phyloP scores from a whole-genome alignment of 1,140 invertebrate species.

The Phthorimaea operculella region DNA sequence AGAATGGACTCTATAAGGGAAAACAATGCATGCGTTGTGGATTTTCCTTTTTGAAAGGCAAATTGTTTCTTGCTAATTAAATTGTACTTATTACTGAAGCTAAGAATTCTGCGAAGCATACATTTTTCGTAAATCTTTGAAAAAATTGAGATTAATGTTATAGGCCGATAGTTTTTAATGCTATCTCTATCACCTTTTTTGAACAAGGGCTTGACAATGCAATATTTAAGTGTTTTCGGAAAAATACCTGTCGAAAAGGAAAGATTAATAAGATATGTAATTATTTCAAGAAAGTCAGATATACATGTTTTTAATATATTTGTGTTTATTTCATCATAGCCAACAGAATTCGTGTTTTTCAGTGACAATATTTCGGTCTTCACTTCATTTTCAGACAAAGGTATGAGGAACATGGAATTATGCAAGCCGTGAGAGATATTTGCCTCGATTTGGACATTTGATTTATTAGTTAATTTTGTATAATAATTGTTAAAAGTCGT shows the following conservation, averaged over 20 bases:
- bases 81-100: conserved; percentile 4
- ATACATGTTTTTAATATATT: neutral
- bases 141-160: conserved; percentile 1
- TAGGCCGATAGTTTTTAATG: conserved; percentile 7
- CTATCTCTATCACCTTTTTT: conserved; percentile 4
- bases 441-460: neutral
- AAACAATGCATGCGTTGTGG: too few species aligned
- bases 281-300: neutral
- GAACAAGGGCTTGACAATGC: conserved; percentile 1
- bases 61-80: conserved; percentile 4
- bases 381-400: conserved; percentile 1
- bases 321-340: conserved; percentile 6
- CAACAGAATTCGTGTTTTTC: conserved; percentile 6
- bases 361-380: neutral
- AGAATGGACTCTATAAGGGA: too few species aligned
- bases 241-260: neutral
- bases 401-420: neutral
- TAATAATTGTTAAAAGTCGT: conserved; percentile 6
- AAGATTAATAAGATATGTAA: conserved; percentile 4
- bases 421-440: neutral
- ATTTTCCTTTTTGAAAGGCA: neutral
- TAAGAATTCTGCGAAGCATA: neutral
- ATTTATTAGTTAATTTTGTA: neutral
- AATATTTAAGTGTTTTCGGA: conserved; percentile 4
- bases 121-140: conserved; percentile 9